Conservation (phyloP, 2,797 vertebrate genomes). For the Anguilla pacifica region DNA sequence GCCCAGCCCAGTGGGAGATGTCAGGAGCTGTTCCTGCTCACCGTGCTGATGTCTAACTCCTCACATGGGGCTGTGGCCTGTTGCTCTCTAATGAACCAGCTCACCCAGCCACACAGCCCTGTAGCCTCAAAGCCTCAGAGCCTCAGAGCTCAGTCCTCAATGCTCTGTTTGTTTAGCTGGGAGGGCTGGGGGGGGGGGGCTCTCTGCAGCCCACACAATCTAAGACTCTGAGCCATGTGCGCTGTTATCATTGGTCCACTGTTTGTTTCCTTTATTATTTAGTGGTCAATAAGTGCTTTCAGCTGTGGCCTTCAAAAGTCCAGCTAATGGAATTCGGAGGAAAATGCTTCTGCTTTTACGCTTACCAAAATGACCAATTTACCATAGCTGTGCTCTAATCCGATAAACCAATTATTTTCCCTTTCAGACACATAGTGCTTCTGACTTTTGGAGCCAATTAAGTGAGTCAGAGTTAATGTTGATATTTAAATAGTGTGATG, state of each 20-base stretch:
- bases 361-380: background rate
- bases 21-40: conserved; percentile 30
- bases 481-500: background rate
- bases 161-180: conserved; percentile 27
- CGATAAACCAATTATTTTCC: conserved; percentile 4
- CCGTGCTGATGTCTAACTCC: conserved; percentile 31
- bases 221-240: background rate
- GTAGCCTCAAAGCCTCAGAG: conserved; percentile 5
- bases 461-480: background rate
- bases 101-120: background rate
- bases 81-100: conserved; percentile 1
- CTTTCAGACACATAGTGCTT: background rate
- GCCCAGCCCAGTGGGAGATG: conserved; percentile 17
- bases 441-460: background rate
- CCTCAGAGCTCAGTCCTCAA: background rate
- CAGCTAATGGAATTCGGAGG: background rate
- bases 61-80: background rate
- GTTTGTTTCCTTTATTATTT: conserved; percentile 21
- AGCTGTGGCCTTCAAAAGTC: background rate
- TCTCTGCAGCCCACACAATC: background rate
- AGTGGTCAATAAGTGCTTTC: background rate
- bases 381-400: background rate
- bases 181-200: background rate
- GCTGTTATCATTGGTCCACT: background rate
- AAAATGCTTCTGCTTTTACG: background rate